Evolutionary conservation across 2,113 vertebrate species (phyloP).

Genomic region (Cariama cristata): DNA sequence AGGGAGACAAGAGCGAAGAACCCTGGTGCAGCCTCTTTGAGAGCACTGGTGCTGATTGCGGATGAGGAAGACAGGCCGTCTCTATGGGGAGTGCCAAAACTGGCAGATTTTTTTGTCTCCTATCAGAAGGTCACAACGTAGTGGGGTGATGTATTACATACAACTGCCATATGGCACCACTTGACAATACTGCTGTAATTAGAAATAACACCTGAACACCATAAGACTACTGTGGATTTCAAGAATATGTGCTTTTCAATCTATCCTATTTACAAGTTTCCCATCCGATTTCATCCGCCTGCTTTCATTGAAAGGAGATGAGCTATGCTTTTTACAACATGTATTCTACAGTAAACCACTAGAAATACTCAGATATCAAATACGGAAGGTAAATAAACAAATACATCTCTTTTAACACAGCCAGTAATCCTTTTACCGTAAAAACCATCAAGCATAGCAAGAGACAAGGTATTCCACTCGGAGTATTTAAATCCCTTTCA

Average conservation of each 20-base stretch:
- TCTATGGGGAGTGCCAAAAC: background rate
- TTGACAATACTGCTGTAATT: constrained; percentile 9
- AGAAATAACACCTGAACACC: constrained; percentile 34
- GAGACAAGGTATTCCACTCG: background rate
- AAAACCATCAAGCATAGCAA: background rate
- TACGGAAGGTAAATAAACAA: background rate
- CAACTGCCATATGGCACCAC: constrained; percentile 56
- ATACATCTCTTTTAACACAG: background rate
- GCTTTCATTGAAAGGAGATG: background rate
- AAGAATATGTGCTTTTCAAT: background rate
- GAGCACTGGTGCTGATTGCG: background rate
- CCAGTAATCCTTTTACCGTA: background rate
- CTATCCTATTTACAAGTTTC: background rate
- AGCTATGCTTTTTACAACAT: background rate
- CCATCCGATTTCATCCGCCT: background rate
- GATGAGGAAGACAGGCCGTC: background rate
- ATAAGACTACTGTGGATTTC: background rate
- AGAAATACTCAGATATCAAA: background rate
- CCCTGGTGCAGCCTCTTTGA: background rate
- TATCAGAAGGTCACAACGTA: constrained; percentile 30
- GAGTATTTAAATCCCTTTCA: background rate
- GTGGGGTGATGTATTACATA: constrained; percentile 9
- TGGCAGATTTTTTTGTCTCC: constrained; percentile 43
- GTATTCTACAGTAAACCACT: background rate
- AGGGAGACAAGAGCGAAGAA: background rate